Base-by-base conservation (phyloP, 2,113 vertebrate genomes). In the Lamprotornis superbus region DNA sequence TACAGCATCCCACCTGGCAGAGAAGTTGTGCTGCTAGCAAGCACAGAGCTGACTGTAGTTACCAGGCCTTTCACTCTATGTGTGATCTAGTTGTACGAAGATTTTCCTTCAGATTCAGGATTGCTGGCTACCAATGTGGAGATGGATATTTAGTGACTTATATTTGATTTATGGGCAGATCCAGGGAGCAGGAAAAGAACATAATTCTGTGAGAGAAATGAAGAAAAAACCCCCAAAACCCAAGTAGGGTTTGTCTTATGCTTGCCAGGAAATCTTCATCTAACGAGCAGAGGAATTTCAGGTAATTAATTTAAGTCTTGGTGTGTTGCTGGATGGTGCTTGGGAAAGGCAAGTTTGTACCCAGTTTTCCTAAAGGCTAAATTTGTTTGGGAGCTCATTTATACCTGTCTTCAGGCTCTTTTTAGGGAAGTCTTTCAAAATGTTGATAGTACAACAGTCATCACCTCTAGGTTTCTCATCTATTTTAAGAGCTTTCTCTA, bases 11-110 rank as follows among this genome's bases (percentile, higher is more conserved):
- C 46, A 35, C 23, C 16, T 28, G n/a, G 44, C 3, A 70, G 53
- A 55, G 49, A 21, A 12, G 13, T 3, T 86, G 17, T 39, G 3
- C 10, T 35, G 14, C 3, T 35, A 46, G 25, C 1, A 2, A 67
- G 35, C 11, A 6, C 12, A 22, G 17, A 71, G 15, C 15, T 77
- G 7, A 1, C 6, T 49, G 10, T 12, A 22, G 31, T 30, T 40
- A 24, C 2, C 27, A 40, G 15, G 15, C 4, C 5, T 17, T 64
- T 67, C 46, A 4, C 12, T 67, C 12, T 28, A 4, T 0, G 0
- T 35, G 8, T 53, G 22, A 87, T 18, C 3, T 70, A 42, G 11
- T 18, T 73, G 30, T 17, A 39, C 18, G 30, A 19, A 73, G 40
- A 10, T 40, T 76, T 59, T 56, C 9, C 22, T 68, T 71, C 22